A percentile compares a stretch with the other conserved stretches of the same genome.
phyloP scores from a whole-genome alignment of 1,140 invertebrate genomes.

The Asbolus verrucosus region DNA sequence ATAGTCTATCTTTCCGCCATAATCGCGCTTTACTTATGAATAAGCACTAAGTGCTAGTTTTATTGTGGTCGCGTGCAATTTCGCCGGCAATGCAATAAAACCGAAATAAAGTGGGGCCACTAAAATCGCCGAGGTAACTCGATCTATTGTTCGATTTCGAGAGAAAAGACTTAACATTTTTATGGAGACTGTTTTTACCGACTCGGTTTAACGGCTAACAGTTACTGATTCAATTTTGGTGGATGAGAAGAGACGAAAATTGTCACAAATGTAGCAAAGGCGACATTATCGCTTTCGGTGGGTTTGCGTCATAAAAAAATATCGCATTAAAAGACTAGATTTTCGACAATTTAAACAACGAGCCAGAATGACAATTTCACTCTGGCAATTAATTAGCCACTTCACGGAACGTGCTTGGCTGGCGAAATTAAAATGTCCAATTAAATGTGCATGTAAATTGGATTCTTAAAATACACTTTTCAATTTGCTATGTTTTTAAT shows the following conservation, averaged over 20 bases:
- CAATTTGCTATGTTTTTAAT: slow-evolving; percentile 52
- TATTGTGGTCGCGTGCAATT: too few species aligned
- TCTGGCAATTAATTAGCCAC: slow-evolving; percentile 51
- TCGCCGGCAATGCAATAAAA: too few species aligned
- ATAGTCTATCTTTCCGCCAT: slow-evolving; percentile 16
- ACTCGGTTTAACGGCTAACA: slow-evolving; percentile 28
- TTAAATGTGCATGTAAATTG: slow-evolving; percentile 52
- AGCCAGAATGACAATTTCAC: slow-evolving; percentile 47
- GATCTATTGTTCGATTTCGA: slow-evolving; percentile 35
- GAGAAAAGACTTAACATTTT: slow-evolving; percentile 30
- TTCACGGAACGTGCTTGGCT: slow-evolving; percentile 50
- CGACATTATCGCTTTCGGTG: too few species aligned
- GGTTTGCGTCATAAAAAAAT: too few species aligned
- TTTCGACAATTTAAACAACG: slow-evolving; percentile 24
- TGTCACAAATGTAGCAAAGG: neutral
- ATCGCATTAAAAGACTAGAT: slow-evolving; percentile 26
- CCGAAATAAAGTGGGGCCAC: slow-evolving; percentile 29
- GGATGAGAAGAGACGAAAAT: slow-evolving; percentile 8
- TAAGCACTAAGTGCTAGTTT: slow-evolving; percentile 6
- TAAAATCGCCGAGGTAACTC: slow-evolving; percentile 23
- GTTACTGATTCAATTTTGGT: slow-evolving; percentile 35
- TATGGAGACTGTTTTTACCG: slow-evolving; percentile 26
- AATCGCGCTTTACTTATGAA: slow-evolving; percentile 29
- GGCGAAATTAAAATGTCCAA: slow-evolving; percentile 51
- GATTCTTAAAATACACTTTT: slow-evolving; percentile 50